Base-by-base conservation (phyloP, 2,113 vertebrate species). In the Nyctereutes procyonoides region DNA sequence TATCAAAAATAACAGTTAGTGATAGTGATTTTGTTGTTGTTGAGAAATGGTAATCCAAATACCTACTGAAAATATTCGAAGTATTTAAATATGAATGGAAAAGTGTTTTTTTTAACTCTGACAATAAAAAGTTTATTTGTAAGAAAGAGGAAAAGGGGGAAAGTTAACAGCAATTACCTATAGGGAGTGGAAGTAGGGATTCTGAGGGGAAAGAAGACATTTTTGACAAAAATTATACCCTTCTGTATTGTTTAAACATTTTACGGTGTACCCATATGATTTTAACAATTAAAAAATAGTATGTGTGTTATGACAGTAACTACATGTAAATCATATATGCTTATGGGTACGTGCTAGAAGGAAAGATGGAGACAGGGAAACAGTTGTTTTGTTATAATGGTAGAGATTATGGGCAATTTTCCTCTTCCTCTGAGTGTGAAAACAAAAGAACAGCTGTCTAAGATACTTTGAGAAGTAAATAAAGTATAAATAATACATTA, bases 401-500 rank as follows among this genome's bases (percentile, higher is more conserved):
- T 80, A 35, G 63, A 95, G 22, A 83, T 89, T 55, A 63, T 86
- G 26, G 88, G 38, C 58, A 77, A 55, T 77, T 76, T 96, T 85
- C 74, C 35, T 80, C 26, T 85, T 81, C 19, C 60, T 51, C 80
- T 82, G 82, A 85, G 77, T 83, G 51, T 95, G 22, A 90, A 95
- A 93, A 82, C 74, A 88, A 95, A 96, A 93, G 96, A 82, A 58
- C 87, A 97, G 79, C 90, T 94, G 67, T 35, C 56, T 90, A 85
- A 79, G 92, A 79, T 93, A 84, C n/a, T 86, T 94, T 12, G 51
- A 83, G 82, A 95, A 77, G 88, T 92, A 97, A 95, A 93, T 94
- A 84, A 90, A 95, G 58, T 85, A 96, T 82, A 91, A 98, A 97
- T 97, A 95, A 95, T 81, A 60, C 71, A 95, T 92, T 85, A 76